These are phyloP conservation scores for Drosophila tripunctata DNA, from an alignment of 2,888 invertebrate genomes.

Conservation along the genomic window DNA sequence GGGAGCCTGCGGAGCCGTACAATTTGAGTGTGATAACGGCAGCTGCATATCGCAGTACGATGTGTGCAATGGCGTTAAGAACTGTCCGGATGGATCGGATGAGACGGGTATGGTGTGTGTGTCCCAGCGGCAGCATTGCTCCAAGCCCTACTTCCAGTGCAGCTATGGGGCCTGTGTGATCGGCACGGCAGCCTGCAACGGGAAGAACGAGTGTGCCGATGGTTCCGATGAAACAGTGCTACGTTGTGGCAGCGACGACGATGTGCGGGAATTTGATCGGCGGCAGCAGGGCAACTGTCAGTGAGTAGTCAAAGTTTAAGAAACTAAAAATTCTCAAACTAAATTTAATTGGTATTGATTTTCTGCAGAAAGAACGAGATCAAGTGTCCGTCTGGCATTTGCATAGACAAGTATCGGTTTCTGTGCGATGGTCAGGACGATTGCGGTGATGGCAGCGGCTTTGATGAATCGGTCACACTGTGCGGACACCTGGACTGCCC, in stretches of 20 bases:
- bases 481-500: conserved; percentile 67
- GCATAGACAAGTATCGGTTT: conserved; percentile 48
- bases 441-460: conserved; percentile 61
- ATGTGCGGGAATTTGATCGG: conserved; percentile 27
- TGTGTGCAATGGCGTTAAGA: conserved; percentile 71
- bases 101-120: conserved; percentile 76
- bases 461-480: conserved; percentile 49
- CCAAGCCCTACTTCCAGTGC: conserved; percentile 81
- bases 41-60: conserved; percentile 70
- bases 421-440: conserved; percentile 64
- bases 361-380: conserved; percentile 54
- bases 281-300: conserved; percentile 45
- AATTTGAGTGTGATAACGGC: conserved; percentile 78
- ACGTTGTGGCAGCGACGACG: conserved; percentile 57
- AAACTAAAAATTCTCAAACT: too few relatives aligned
- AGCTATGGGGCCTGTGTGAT: conserved; percentile 79
- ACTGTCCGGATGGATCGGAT: conserved; percentile 81
- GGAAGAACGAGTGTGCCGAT: conserved; percentile 52
- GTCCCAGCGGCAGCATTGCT: conserved; percentile 57
- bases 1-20: conserved; percentile 44
- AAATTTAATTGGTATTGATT: too few relatives aligned
- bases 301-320: too few relatives aligned
- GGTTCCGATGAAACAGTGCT: conserved; percentile 64
- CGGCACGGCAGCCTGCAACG: conserved; percentile 65
- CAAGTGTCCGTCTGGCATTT: conserved; percentile 66